phyloP scores from a whole-genome alignment of 2,888 invertebrate species.

The Oscheius myriophilus region DNA sequence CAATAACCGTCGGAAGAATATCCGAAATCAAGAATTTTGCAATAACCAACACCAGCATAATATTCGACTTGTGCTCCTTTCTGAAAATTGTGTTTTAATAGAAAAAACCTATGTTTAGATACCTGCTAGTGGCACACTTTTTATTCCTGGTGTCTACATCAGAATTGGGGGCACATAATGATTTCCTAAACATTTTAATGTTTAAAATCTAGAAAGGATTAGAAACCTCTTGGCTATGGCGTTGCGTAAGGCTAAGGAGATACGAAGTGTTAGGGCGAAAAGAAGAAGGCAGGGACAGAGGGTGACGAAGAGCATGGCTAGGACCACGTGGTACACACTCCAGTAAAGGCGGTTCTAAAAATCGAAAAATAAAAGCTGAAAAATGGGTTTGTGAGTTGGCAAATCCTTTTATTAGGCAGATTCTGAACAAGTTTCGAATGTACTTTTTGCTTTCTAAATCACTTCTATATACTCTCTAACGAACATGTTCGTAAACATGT shows the following conservation, averaged over 20 bases:
- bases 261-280: slow-evolving; percentile 61
- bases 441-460: too few relatives aligned
- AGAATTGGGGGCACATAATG: slow-evolving; percentile 54
- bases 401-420: too few relatives aligned
- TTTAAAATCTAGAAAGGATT: not conserved
- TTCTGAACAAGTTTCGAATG: too few relatives aligned
- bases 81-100: slow-evolving; percentile 34
- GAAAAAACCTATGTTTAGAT: not conserved
- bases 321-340: slow-evolving; percentile 65
- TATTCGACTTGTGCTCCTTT: slow-evolving; percentile 68
- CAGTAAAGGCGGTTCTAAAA: slow-evolving; percentile 65
- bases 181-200: slow-evolving; percentile 34
- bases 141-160: slow-evolving; percentile 53
- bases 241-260: slow-evolving; percentile 42
- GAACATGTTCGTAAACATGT: slow-evolving; percentile 7
- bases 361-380: too few relatives aligned
- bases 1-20: slow-evolving; percentile 68
- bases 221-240: slow-evolving; percentile 31
- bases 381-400: too few relatives aligned
- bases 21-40: slow-evolving; percentile 68
- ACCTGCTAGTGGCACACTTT: slow-evolving; percentile 33
- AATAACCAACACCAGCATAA: slow-evolving; percentile 67
- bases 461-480: not conserved
- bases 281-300: slow-evolving; percentile 64
- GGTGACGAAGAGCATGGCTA: slow-evolving; percentile 65